Conservation (phyloP, 2,113 vertebrate genomes). For the Bubo scandiacus region DNA sequence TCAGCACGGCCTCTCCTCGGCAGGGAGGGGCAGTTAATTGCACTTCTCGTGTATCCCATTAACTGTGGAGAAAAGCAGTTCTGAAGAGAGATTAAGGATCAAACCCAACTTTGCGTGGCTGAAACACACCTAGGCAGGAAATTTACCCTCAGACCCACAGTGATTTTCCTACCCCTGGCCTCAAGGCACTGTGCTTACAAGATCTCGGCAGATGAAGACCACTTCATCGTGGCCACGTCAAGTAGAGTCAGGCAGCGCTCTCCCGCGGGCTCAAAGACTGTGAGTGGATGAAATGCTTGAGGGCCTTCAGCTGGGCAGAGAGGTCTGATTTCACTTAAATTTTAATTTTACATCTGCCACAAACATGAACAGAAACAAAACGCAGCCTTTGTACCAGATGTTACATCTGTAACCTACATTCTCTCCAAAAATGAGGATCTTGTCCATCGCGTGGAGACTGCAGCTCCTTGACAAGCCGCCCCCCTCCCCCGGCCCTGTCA, state of each 20-base stretch:
- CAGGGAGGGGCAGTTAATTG: not conserved
- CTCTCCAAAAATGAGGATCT: not conserved
- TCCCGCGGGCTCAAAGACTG: not conserved
- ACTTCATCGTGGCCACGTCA: accelerated
- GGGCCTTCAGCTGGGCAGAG: not conserved
- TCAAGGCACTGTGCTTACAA: not conserved
- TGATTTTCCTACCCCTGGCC: not conserved
- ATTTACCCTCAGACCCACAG: not conserved
- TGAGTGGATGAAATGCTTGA: not conserved
- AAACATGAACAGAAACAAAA: not conserved
- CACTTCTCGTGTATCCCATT: not conserved
- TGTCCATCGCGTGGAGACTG: not conserved
- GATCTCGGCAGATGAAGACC: not conserved
- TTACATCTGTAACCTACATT: not conserved
- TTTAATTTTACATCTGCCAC: not conserved
- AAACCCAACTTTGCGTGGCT: not conserved
- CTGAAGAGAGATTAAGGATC: not conserved
- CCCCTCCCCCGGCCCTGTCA: not conserved
- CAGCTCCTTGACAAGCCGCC: accelerated
- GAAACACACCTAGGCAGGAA: not conserved
- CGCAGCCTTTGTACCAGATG: not conserved
- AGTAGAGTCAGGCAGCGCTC: accelerated
- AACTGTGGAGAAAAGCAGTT: not conserved
- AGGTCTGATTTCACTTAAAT: not conserved
- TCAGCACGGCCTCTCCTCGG: not conserved